These are phyloP conservation scores for Ylistrum balloti DNA, from an alignment of 1,140 invertebrate species.

Conservation along the genomic window DNA sequence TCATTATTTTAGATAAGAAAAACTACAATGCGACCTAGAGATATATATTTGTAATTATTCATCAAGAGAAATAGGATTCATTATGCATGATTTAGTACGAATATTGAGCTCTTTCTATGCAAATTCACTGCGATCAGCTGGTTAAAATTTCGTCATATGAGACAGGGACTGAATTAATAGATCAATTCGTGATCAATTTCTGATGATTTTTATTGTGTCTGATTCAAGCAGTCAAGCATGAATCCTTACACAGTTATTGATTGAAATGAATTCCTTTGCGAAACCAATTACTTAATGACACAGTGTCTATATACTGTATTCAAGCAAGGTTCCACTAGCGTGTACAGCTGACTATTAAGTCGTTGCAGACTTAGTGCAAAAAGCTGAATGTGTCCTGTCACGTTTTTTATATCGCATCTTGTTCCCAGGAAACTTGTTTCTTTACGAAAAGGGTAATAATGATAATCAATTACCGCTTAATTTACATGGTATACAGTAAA, in stretches of 20 bases:
- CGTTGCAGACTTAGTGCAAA: too few species aligned
- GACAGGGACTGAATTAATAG: background rate
- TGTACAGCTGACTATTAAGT: background rate
- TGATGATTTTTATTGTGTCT: background rate
- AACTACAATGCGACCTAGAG: too few species aligned
- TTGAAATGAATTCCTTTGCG: background rate
- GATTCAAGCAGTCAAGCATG: background rate
- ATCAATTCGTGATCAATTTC: background rate
- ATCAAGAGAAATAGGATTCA: too few species aligned
- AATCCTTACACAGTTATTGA: background rate
- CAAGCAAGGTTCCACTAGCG: background rate
- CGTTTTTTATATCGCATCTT: too few species aligned
- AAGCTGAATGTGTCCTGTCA: too few species aligned
- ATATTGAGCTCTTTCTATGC: background rate
- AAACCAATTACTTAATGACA: constrained; percentile 15
- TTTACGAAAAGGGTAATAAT: too few species aligned
- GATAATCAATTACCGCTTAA: too few species aligned
- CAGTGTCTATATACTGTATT: background rate
- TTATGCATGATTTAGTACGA: too few species aligned
- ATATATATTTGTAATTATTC: too few species aligned
- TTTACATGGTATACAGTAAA: too few species aligned
- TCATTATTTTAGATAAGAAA: too few species aligned
- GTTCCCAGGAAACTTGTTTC: too few species aligned
- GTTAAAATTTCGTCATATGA: background rate
- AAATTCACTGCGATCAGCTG: background rate